These are phyloP conservation scores for Synanthedon vespiformis DNA, from an alignment of 2,888 invertebrate species.

Conservation along the genomic window DNA sequence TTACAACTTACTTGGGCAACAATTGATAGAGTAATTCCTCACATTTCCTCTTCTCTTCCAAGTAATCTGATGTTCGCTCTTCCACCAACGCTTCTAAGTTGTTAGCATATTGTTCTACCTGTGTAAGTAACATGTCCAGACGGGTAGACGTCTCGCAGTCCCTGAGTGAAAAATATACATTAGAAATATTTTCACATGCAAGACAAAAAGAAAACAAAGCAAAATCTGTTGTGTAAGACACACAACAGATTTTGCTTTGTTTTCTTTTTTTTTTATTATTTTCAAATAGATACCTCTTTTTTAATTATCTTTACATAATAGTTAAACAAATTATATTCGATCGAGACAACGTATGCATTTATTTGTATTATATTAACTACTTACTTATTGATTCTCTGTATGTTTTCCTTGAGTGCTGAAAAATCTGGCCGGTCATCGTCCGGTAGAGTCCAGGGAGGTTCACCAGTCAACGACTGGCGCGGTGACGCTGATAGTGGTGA, in stretches of 20 bases:
- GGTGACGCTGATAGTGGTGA: slow-evolving; percentile 62
- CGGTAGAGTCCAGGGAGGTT: slow-evolving; percentile 78
- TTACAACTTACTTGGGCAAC: slow-evolving; percentile 82
- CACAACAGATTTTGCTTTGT: no score
- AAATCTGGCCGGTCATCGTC: slow-evolving; percentile 93
- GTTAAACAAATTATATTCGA: no score
- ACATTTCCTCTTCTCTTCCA: slow-evolving; percentile 98
- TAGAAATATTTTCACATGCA: no score
- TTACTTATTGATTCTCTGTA: slow-evolving; percentile 90
- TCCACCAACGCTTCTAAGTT: slow-evolving; percentile 96
- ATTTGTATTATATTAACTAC: not conserved
- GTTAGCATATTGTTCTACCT: slow-evolving; percentile 99
- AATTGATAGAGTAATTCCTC: slow-evolving; percentile 97
- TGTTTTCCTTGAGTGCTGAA: slow-evolving; percentile 85
- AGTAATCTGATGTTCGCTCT: slow-evolving; percentile 95
- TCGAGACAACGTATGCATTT: no score
- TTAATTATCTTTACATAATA: no score
- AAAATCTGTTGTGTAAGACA: no score
- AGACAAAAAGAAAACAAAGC: no score
- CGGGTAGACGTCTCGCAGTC: slow-evolving; percentile 93
- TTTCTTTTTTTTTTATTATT: no score
- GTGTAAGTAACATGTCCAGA: slow-evolving; percentile 90
- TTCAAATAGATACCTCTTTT: no score
- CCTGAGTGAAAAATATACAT: slow-evolving; percentile 46
- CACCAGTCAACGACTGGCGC: slow-evolving; percentile 59